Percentiles rank a stretch among this genome's conserved stretches.
Evolutionary conservation across 1,140 invertebrate genomes (phyloP).

Genomic region (Monomorium pharaonis): DNA sequence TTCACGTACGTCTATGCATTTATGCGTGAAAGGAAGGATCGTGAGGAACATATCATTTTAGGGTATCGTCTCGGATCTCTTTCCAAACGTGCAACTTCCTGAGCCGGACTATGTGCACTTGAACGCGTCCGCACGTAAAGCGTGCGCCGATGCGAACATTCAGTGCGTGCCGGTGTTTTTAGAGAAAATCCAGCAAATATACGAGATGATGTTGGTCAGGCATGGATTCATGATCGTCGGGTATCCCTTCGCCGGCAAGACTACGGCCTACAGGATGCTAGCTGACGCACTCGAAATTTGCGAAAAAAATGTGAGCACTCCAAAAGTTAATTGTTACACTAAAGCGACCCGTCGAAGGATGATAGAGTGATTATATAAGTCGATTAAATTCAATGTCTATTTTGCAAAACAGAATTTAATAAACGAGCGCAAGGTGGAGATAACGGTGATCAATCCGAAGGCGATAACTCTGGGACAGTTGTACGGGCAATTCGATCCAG

Average conservation of each 20-base stretch:
- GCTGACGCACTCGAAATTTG: constrained; percentile 92
- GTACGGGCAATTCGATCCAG: constrained; percentile 97
- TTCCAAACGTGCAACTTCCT: constrained; percentile 92
- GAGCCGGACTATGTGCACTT: constrained; percentile 89
- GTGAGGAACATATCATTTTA: constrained; percentile 80
- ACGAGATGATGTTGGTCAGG: constrained; percentile 98
- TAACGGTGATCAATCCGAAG: constrained; percentile 97
- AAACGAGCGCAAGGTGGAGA: constrained; percentile 95
- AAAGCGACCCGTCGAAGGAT: not conserved
- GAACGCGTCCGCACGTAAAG: constrained; percentile 86
- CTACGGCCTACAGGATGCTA: constrained; percentile 91
- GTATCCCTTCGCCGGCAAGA: constrained; percentile 95
- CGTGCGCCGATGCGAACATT: constrained; percentile 91
- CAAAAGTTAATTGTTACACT: not conserved
- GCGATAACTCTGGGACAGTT: constrained; percentile 98
- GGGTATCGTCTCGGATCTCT: constrained; percentile 96
- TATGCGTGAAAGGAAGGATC: not conserved
- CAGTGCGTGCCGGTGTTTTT: constrained; percentile 94
- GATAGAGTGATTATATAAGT: not conserved
- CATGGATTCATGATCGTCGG: constrained; percentile 97
- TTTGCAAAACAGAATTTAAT: constrained; percentile 87
- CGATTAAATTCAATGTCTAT: not conserved
- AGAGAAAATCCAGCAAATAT: constrained; percentile 96
- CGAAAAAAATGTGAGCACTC: constrained; percentile 89
- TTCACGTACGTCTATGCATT: constrained; percentile 85